Evolutionary conservation across 1,140 invertebrate genomes (phyloP), one percentile per base, ranked within the genome.

Genomic region (Drosophila tristis): DNA sequence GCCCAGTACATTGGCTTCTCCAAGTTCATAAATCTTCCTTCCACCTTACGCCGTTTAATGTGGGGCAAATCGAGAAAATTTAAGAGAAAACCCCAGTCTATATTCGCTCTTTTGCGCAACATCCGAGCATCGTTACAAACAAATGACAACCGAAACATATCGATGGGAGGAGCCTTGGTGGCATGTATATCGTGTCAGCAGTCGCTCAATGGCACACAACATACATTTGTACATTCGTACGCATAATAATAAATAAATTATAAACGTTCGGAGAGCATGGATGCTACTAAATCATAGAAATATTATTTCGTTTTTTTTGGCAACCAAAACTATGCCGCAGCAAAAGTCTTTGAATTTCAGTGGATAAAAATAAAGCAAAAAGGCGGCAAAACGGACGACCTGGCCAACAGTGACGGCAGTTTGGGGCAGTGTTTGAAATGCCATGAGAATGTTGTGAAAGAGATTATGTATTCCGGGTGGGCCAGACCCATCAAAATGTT

Each of bases 181-280:
- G 68, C 63, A 56, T 61, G 72, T 16, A 66, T 56, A 55, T 54
- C 61, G 61, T 85, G 81, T 86, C 74, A 71, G 64, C 82, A 87
- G 82, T 79, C 84, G 61, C 58, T 86, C 81, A 86, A 68, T 81
- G 81, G 67, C 81, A 78, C 56, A 71, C 71, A 50, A 72, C 31
- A 39, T 0, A 35, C 9, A 11, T 20, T 20, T 20, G 20, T 1
- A 35, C 31, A 39, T 39, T 13, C 4, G 35, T 39, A 39, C 35
- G 23, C 23, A 25, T 25, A 25, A 25, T 25, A 39, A 79, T 79
- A 82, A 87, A 87, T 87, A 89, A 86, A 77, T 56, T 62, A 49
- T 61, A 54, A 66, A 42, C 13, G 31, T 2, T 20, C 8, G 16
- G 66, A 15, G 9, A 61, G 31, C 57, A 47, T 16, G 58, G 11